Evolutionary conservation across 30 jellyfish, hydroid and myxozoan species (phyloP).

Genomic region (Aurelia sp.): DNA sequence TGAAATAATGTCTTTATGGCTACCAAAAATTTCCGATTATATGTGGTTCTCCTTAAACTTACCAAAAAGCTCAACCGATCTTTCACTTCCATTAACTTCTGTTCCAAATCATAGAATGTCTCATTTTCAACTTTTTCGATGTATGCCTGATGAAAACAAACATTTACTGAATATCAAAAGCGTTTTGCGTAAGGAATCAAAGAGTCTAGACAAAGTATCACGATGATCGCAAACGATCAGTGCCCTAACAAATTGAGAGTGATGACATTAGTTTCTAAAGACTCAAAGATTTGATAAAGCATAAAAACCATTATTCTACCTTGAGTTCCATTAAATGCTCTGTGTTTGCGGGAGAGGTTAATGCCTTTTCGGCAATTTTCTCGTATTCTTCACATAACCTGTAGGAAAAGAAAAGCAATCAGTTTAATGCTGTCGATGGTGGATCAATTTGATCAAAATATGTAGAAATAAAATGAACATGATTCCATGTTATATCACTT

Average conservation of each 20-base stretch:
- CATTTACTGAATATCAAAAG: no score
- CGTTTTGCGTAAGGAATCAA: no score
- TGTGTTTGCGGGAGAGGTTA: conserved; percentile 95
- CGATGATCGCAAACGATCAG: no score
- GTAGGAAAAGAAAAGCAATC: neutral
- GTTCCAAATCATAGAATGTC: conserved; percentile 86
- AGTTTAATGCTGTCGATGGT: no score
- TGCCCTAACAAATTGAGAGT: no score
- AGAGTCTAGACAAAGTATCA: no score
- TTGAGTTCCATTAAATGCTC: conserved; percentile 94
- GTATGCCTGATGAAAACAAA: no score
- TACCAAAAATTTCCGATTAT: neutral
- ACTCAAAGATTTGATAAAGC: no score
- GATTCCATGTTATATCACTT: no score
- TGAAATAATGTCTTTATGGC: neutral
- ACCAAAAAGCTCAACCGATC: conserved; percentile 83
- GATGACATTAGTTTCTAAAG: no score
- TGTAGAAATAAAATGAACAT: no score
- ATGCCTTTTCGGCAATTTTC: conserved; percentile 93
- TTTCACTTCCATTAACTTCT: conserved; percentile 73
- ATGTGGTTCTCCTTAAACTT: neutral
- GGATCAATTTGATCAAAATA: no score
- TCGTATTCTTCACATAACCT: conserved; percentile 91
- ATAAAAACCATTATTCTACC: conserved; percentile 5
- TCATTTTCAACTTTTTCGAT: conserved; percentile 88